Percentiles rank a stretch among this genome's conserved stretches.
Conservation (phyloP, 1,140 invertebrate species). For the Berghia stephanieae region DNA sequence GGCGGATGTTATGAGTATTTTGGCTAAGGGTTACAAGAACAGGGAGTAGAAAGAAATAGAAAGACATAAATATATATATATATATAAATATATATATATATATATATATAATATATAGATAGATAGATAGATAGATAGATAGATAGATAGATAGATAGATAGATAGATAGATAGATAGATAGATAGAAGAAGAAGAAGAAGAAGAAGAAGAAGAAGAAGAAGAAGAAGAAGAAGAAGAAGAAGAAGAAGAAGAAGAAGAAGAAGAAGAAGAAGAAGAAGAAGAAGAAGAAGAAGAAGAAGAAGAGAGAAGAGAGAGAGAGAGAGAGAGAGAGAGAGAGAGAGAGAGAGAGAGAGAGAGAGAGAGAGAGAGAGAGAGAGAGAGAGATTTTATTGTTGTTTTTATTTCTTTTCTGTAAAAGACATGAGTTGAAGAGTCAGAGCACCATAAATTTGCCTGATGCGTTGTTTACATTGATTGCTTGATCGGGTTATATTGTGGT, state of each 20-base stretch:
- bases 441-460: background rate
- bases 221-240: background rate
- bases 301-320: background rate
- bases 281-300: background rate
- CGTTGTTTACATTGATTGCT: background rate
- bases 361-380: constrained; percentile 15
- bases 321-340: background rate
- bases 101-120: too few species aligned
- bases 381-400: background rate
- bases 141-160: too few species aligned
- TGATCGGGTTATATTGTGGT: background rate
- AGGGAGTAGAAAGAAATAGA: too few species aligned
- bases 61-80: too few species aligned
- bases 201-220: background rate
- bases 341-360: background rate
- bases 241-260: background rate
- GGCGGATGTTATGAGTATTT: too few species aligned
- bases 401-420: background rate
- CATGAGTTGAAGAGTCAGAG: background rate
- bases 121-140: too few species aligned
- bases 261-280: background rate
- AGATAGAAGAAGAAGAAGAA: too few species aligned
- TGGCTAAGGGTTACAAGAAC: too few species aligned
- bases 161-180: too few species aligned
- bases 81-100: too few species aligned